Evolutionary conservation across 1,140 invertebrate species (phyloP), one percentile per base, ranked within the genome.

Genomic region (Coenobita brevimanus): DNA sequence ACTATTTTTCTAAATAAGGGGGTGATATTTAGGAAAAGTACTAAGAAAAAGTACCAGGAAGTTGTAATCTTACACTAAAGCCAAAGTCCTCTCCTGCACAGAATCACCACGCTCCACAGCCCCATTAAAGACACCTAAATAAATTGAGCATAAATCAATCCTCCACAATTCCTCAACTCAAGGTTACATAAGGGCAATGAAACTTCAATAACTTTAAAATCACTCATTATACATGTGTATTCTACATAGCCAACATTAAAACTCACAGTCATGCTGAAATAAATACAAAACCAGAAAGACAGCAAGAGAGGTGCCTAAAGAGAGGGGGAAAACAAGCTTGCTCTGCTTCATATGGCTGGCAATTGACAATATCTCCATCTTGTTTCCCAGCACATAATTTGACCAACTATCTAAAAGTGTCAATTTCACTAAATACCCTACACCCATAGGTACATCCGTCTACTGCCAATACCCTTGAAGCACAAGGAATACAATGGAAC

Each of bases 291-390:
- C 54, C 8, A 60, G n/a, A 10, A 43, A 3, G 38, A 1, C 0
- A n/a, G 13, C 13, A 33, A 21, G 10, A 38, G 3, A 50, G 54
- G 78, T 38, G n/a, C 13, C 2, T 3, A 8, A 46, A 43, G 41
- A 3, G 73, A 41, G 62, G 41, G 13, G 0, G 43, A 13, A 36
- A 33, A 71, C 2, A 1, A 15, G 64, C 36, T 3, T 10, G 2
- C 3, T 2, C 67, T 38, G n/a, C 64, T 41, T 67, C 64, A 24
- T 62, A 82, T 33, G 27, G 30, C 2, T 36, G 57, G 78, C 17
- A 81, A 81, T 62, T 62, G 78, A 54, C 64, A 83, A 73, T 83
- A 71, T 73, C 67, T 73, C 67, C 81, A 73, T 73, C 67, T 73
- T 83, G 67, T 73, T 83, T 83, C 67, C 15, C 38, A 17, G 13